These are phyloP conservation scores for Pica pica DNA, from an alignment of 2,113 vertebrate species.

Conservation along the genomic window DNA sequence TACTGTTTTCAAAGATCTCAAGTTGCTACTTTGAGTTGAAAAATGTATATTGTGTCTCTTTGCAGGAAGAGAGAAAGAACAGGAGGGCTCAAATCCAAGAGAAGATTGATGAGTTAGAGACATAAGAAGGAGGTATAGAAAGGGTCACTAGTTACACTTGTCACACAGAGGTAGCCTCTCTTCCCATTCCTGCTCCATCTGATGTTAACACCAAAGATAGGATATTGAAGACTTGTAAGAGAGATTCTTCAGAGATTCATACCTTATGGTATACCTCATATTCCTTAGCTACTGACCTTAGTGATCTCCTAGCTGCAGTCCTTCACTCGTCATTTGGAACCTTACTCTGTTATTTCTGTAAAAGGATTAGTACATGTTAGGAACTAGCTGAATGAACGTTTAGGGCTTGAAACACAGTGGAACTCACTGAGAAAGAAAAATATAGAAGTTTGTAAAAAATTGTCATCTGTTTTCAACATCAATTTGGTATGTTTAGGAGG, in stretches of 20 bases:
- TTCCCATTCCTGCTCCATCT: not conserved
- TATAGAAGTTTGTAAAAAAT: not conserved
- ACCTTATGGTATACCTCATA: not conserved
- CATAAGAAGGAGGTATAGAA: not conserved
- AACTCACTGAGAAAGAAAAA: not conserved
- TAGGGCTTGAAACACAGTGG: not conserved
- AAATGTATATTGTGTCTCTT: fast-evolving
- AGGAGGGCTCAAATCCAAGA: not conserved
- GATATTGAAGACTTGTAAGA: not conserved
- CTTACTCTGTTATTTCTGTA: not conserved
- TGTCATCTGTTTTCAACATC: not conserved
- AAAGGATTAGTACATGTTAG: not conserved
- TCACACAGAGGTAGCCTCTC: not conserved
- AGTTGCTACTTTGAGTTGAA: not conserved
- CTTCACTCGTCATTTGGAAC: fast-evolving
- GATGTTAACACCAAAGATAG: not conserved
- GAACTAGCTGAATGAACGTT: not conserved
- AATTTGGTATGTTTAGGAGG: not conserved
- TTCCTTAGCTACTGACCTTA: not conserved
- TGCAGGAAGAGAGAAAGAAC: not conserved
- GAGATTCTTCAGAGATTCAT: not conserved
- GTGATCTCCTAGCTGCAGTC: not conserved
- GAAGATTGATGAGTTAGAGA: not conserved
- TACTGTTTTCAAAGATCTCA: not conserved
- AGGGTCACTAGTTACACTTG: not conserved